Base-by-base conservation (phyloP, 64 coral and sea anemone species). In the Astreopora myriophthalma region DNA sequence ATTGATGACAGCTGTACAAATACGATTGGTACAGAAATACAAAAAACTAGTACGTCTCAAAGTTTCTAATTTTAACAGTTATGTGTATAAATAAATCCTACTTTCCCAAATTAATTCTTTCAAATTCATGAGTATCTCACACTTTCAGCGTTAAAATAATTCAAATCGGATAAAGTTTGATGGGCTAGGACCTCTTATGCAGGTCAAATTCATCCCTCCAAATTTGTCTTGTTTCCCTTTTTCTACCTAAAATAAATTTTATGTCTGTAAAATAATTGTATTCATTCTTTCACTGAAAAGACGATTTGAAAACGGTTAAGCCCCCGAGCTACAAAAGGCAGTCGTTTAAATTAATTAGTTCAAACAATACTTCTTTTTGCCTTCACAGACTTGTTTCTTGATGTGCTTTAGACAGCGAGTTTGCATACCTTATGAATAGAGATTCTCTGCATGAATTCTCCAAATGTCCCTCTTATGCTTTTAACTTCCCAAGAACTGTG, bases 61-160 rank as follows among this genome's bases (percentile, higher is more conserved):
- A n/a, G 20, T 26, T 55, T 83, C 33, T n/a, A 64, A 24, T 38
- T 25, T 38, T 83, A 14, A 36, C 79, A 81, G 34, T n/a, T 34
- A 60, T 65, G n/a, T 3, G 79, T 65, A 83, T 83, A 83, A 83
- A 83, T 83, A 83, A 39, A 62, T 63, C 22, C 79, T 64, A 38
- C 79, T 24, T 64, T 39, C 33, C 16, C 16, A 17, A 80, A 61
- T 80, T 80, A 80, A 35, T 60, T 33, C 20, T 24, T 27, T 80
- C 12, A 34, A 34, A 8, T 61, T 80, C 51, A 34, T 80, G 75
- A 78, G 35, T 31, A 76, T 33, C 42, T 80, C 77, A 34, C 19
- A 60, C 6, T 80, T 19, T 16, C 10, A 3, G 19, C 65, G 37
- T 17, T 8, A 55, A 65, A 64, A 35, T 65, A 64, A 25, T 81